Percentiles rank a stretch among this genome's conserved stretches.
Conservation (phyloP, 2,797 vertebrate genomes). For the Clarias fuscus region DNA sequence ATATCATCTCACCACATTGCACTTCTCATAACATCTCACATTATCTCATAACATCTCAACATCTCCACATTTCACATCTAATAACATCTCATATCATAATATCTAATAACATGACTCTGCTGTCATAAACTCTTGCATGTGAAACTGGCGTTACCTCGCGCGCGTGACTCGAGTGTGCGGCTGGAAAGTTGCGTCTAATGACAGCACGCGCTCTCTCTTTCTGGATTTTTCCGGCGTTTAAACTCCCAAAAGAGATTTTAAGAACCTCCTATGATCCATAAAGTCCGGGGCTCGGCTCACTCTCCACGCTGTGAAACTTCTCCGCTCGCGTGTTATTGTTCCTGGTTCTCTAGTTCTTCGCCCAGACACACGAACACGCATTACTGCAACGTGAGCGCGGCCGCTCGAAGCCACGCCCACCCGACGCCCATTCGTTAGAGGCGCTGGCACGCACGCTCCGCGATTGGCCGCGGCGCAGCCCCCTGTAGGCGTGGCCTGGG, state of each 20-base stretch:
- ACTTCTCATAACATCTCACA: background rate
- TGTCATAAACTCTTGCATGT: background rate
- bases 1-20: background rate
- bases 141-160: background rate
- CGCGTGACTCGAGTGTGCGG: background rate
- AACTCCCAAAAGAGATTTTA: background rate
- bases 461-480: constrained; percentile 19
- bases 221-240: background rate
- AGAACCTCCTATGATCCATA: background rate
- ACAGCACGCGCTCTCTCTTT: background rate
- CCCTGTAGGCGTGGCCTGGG: constrained; percentile 27
- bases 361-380: constrained; percentile 58
- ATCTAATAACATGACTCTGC: no score
- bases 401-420: constrained; percentile 53
- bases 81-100: no score
- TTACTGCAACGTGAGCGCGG: constrained; percentile 73
- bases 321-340: constrained; percentile 20
- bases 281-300: background rate
- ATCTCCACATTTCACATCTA: no score
- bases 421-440: constrained; percentile 54
- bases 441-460: fast-evolving
- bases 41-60: background rate
- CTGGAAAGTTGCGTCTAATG: background rate
- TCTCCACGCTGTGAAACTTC: background rate
- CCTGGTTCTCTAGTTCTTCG: constrained; percentile 30